Base-by-base conservation (phyloP, 2,113 vertebrate species). In the Microtus montanus region DNA sequence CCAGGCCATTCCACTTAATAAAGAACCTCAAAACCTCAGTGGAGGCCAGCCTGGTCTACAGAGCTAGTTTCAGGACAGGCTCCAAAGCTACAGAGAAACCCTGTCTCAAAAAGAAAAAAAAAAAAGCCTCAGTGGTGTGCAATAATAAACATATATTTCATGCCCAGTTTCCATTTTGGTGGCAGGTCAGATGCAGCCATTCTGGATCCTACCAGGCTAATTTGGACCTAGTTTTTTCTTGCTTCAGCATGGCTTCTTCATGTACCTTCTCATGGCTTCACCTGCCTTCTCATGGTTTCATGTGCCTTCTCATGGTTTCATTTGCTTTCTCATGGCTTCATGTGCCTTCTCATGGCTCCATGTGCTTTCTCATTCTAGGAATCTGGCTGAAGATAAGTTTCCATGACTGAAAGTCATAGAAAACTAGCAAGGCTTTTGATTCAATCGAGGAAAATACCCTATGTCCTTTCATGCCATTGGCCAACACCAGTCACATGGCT, bases 401-500 rank as follows among this genome's bases (percentile, higher is more conserved):
- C 80, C 13, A 35, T 44, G 11, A 6, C 26, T 90, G 26, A 79
- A 84, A 41, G 9, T 83, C 71, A 87, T 17, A 94, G 70, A 15
- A 88, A 90, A 68, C 9, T 52, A 90, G 24, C 5, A 87, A 74
- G 58, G 22, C 5, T 49, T 87, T 64, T 87, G 44, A 17, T 92
- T 92, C 19, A 87, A 44, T 90, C 54, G 74, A 13, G 30, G 35
- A 80, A 94, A 80, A 70, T 35, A 14, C 20, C 28, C 63, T 61
- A 19, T 85, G 19, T 33, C 35, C 77, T 90, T 73, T 38, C 2
- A 86, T 41, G 15, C 30, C 7, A 71, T 10, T 92, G 52, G 38
- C 33, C 44, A 95, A 87, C 89, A 84, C 52, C 79, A 77, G 14
- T 77, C 61, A 85, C 38, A 66, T n/a, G 38, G 83, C 89, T 38